Base-by-base conservation (phyloP, 1,140 invertebrate genomes). In the Drosophila lacertosa region DNA sequence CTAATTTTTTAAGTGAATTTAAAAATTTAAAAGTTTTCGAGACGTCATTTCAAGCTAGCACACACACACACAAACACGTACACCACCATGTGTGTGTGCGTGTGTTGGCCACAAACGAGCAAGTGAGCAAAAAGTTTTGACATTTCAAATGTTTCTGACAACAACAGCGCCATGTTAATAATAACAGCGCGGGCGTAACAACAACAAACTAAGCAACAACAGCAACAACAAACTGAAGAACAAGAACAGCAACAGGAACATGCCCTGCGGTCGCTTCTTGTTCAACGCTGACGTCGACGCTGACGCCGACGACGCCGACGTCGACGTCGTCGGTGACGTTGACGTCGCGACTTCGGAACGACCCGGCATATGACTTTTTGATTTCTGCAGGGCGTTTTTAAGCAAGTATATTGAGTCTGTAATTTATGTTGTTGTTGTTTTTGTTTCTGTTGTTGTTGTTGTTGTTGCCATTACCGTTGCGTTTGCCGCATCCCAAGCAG, bases 101-200 rank as follows among this genome's bases (percentile, higher is more conserved):
- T n/a, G n/a, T n/a, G n/a, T n/a, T n/a, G n/a, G n/a, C n/a, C n/a
- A n/a, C n/a, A n/a, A 24, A 47, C n/a, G 29, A 35, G 54, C 22
- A 42, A 66, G 39, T 24, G 51, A 39, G 67, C 47, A 60, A 68
- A 84, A 86, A 86, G 77, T 86, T 86, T 86, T 88, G 81, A 81
- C 81, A 86, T 86, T 88, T 86, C 82, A 88, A 88, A 86, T 86
- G 77, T 88, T 86, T 74, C 62, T 81, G 82, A 88, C 81, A 86
- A 81, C 65, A 84, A 70, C 64, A 77, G 47, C 62, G 64, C 51
- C 29, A 64, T 66, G 64, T 86, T 84, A 77, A 81, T 84, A 84
- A 86, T 77, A 84, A 84, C 72, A 73, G 72, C 59, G 77, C 53
- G 76, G 76, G 81, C 40, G 72, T 64, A 80, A 45, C 71, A 73